Conservation (phyloP, 2,113 vertebrate species). For the Poeciliopsis retropinna region DNA sequence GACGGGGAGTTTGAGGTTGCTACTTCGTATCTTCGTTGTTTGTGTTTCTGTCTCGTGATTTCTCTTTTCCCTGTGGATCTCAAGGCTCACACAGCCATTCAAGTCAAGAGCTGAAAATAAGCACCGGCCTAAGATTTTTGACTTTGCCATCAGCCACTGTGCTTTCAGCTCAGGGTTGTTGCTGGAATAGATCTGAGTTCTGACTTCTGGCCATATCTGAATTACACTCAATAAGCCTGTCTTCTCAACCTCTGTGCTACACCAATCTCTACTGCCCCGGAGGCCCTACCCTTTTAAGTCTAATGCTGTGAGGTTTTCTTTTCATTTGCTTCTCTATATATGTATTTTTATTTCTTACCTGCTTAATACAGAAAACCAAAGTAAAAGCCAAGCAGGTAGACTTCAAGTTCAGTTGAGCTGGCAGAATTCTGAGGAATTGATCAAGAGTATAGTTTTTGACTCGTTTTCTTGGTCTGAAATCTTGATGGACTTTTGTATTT, state of each 20-base stretch:
- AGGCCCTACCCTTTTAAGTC: background rate
- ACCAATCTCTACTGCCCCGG: background rate
- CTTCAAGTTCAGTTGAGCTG: background rate
- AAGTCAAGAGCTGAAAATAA: constrained; percentile 36
- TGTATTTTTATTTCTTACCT: background rate
- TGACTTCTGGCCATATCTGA: constrained; percentile 45
- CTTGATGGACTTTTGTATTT: background rate
- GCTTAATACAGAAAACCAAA: background rate
- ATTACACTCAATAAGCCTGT: constrained; percentile 16
- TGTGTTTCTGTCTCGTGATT: constrained; percentile 32
- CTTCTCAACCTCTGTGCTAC: constrained; percentile 1
- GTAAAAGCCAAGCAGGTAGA: background rate
- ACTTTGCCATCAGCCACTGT: constrained; percentile 39
- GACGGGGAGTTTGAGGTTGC: constrained; percentile 13
- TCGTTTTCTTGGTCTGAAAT: background rate
- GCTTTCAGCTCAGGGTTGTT: constrained; percentile 6
- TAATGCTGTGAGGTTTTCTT: background rate
- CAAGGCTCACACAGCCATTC: constrained; percentile 24
- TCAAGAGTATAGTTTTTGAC: background rate
- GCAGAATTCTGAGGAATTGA: background rate
- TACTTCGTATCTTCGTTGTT: constrained; percentile 15
- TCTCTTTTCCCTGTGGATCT: constrained; percentile 12
- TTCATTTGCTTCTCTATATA: constrained; percentile 20
- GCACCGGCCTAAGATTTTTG: constrained; percentile 23
- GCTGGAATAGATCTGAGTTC: constrained; percentile 16